Conservation (phyloP, 1,140 invertebrate genomes). For the Eupristina koningsbergeri region DNA sequence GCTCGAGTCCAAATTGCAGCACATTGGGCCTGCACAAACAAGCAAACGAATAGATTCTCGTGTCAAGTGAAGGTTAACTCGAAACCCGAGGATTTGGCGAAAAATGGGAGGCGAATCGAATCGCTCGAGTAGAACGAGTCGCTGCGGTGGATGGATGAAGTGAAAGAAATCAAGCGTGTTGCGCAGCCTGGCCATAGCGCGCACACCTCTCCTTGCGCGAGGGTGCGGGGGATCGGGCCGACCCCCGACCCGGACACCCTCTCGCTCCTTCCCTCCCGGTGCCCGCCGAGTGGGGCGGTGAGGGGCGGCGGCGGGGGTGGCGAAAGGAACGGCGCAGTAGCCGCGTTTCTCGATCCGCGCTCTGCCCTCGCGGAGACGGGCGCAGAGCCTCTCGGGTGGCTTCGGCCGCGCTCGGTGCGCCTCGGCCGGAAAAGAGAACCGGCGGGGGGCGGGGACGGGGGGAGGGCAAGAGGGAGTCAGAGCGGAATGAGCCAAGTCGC, state of each 20-base stretch:
- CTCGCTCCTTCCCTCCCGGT: background rate
- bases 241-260: too few species aligned
- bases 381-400: background rate
- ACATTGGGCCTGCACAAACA: too few species aligned
- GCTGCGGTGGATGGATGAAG: background rate
- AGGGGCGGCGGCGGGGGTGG: background rate
- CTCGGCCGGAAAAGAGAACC: slow-evolving; percentile 16
- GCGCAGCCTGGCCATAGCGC: background rate
- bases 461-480: slow-evolving; percentile 37
- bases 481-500: slow-evolving; percentile 12
- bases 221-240: too few species aligned
- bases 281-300: too few species aligned
- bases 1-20: too few species aligned
- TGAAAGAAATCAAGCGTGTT: background rate
- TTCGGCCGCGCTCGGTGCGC: slow-evolving; percentile 10
- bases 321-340: background rate
- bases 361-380: background rate
- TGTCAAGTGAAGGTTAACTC: background rate
- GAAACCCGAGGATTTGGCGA: background rate
- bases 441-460: slow-evolving; percentile 30
- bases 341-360: background rate
- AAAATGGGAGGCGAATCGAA: background rate
- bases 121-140: background rate
- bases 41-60: too few species aligned
- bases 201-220: background rate